These are phyloP conservation scores for Elmis aenea DNA, from an alignment of 2,888 invertebrate genomes.

Conservation along the genomic window DNA sequence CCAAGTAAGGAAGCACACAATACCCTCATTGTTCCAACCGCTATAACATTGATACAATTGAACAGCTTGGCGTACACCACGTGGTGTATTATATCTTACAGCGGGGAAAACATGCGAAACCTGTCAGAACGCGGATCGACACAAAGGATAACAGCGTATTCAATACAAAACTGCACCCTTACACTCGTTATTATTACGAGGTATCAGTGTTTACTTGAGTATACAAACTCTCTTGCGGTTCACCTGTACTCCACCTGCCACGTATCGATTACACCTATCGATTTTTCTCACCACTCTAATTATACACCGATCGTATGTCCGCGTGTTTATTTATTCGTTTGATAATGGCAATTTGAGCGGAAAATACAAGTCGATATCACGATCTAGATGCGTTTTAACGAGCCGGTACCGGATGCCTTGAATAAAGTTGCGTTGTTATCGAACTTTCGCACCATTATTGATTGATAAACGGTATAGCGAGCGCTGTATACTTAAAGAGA, in stretches of 20 bases:
- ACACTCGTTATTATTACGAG: constrained; percentile 11
- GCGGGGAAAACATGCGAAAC: constrained; percentile 21
- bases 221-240: no score
- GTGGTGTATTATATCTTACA: constrained; percentile 19
- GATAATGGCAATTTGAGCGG: no score
- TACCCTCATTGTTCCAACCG: constrained; percentile 18
- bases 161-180: constrained; percentile 19
- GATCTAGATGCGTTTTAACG: no score
- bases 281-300: not conserved
- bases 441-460: no score
- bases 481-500: no score
- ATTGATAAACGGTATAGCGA: no score
- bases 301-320: no score
- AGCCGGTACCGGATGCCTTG: no score
- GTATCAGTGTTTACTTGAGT: no score
- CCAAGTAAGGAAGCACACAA: constrained; percentile 15
- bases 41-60: constrained; percentile 21
- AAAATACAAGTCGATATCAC: no score
- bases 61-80: constrained; percentile 16
- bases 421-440: no score
- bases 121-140: constrained; percentile 18
- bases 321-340: no score
- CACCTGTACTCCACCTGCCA: constrained; percentile 3
- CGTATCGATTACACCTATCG: constrained; percentile 3
- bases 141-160: constrained; percentile 17